A percentile compares a stretch with the other conserved stretches of the same genome.
phyloP scores from a whole-genome alignment of 2,888 invertebrate genomes.

The Lamellibrachia columna region DNA sequence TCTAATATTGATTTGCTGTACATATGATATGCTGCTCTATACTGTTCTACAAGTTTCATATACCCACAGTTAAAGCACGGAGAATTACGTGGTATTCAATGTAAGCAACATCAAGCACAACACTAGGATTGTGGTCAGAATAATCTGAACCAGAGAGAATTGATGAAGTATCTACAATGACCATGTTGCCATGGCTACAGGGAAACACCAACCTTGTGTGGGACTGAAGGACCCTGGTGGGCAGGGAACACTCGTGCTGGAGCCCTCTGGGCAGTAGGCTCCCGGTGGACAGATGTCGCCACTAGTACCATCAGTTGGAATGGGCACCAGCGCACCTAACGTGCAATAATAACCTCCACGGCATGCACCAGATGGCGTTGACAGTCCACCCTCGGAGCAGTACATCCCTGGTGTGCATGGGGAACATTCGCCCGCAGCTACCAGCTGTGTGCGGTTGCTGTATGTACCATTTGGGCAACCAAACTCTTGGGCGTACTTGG shows the following conservation, averaged over 20 bases:
- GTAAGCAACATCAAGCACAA: too few relatives aligned
- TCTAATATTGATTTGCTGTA: too few relatives aligned
- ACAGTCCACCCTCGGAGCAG: slow-evolving; percentile 46
- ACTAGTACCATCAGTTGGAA: slow-evolving; percentile 51
- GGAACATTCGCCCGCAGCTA: slow-evolving; percentile 50
- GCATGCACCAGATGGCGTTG: slow-evolving; percentile 37
- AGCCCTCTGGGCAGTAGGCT: slow-evolving; percentile 55
- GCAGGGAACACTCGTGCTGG: slow-evolving; percentile 48
- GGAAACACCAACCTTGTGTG: slow-evolving; percentile 45
- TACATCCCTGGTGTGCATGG: slow-evolving; percentile 56
- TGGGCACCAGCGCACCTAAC: slow-evolving; percentile 52
- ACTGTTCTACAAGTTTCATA: too few relatives aligned
- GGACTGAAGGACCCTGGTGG: slow-evolving; percentile 59
- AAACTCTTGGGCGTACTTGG: slow-evolving; percentile 51
- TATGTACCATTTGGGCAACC: slow-evolving; percentile 60
- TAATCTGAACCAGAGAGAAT: neutral
- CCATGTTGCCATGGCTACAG: neutral
- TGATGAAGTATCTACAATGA: neutral
- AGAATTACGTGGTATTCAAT: too few relatives aligned
- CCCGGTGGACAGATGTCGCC: slow-evolving; percentile 59
- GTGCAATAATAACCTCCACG: slow-evolving; percentile 58
- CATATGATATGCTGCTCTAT: too few relatives aligned
- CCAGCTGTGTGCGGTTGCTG: slow-evolving; percentile 42
- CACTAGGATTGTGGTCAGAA: too few relatives aligned
- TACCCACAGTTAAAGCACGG: too few relatives aligned